phyloP scores from a whole-genome alignment of 1,140 invertebrate species.

The Nebria ingens region DNA sequence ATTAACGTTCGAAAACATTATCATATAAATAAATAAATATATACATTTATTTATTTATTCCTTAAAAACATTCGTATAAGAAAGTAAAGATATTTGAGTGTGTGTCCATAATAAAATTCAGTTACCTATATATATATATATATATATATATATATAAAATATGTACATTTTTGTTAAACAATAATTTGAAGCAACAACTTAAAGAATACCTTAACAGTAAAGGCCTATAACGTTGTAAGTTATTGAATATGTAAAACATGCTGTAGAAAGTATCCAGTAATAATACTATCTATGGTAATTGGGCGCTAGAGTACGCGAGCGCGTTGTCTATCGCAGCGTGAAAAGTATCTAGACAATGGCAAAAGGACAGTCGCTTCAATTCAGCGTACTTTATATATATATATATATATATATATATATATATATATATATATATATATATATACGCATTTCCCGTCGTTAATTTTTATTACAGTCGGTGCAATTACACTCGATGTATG shows the following conservation, averaged over 20 bases:
- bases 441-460: constrained; percentile 2
- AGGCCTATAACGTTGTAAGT: not conserved
- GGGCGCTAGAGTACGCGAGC: not conserved
- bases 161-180: not conserved
- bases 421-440: too few relatives aligned
- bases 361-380: not conserved
- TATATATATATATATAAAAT: not conserved
- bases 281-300: not conserved
- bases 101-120: too few relatives aligned
- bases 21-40: too few relatives aligned
- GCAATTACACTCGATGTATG: constrained; percentile 3
- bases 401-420: too few relatives aligned
- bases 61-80: too few relatives aligned
- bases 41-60: too few relatives aligned
- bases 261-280: not conserved
- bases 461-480: constrained; percentile 7
- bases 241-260: not conserved
- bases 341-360: not conserved
- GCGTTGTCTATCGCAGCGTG: not conserved
- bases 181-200: not conserved
- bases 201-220: not conserved
- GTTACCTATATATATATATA: too few relatives aligned
- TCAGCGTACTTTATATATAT: constrained; percentile 5
- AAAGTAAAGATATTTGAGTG: too few relatives aligned
- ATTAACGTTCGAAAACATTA: too few relatives aligned